Base-by-base conservation (phyloP, 2,888 invertebrate species). In the Xylophagus ater region DNA sequence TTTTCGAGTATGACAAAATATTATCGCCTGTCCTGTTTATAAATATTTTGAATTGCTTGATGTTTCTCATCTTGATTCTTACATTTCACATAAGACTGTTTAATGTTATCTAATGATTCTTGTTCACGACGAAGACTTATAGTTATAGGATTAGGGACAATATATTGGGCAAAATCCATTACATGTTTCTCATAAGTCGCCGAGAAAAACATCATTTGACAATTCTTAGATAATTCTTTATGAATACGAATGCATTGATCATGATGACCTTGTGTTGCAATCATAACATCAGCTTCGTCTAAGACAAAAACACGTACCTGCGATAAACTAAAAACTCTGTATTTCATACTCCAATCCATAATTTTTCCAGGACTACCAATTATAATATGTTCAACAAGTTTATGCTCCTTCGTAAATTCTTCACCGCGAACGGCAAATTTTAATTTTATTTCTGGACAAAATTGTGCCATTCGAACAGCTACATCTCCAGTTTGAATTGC, bases 261-360 rank as follows among this genome's bases (percentile, higher is more conserved):
- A 60, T 92, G 90, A 66, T 97, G 96, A 2, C 97, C 97, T 67
- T 97, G 96, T 14, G 90, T 84, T 14, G 87, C 88, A 53, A 98
- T 97, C 97, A 98, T 98, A 1, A 98, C 92, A 70, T 98, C 98
- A 4, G 98, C 98, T 68, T 99, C 98, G 63, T 99, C 98, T 49
- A 99, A 67, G 9, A 97, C 96, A 69, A 98, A 94, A n/a, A 93
- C 93, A 37, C 70, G 72, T 37, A 98, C 81, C 65, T 88, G 84
- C 46, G 71, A 76, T 46, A 92, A 69, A 63, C 92, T 90, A 60
- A 96, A 86, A 58, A 82, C 79, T 48, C 71, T 74, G 61, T 79
- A 86, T 60, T 89, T 90, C 0, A 82, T 60, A 21, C 82, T 78
- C 93, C 94, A 97, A 62, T 97, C 96, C 31, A 90, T 67, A 58